phyloP scores from a whole-genome alignment of 2,113 vertebrate species.

The Amphilophus citrinellus region DNA sequence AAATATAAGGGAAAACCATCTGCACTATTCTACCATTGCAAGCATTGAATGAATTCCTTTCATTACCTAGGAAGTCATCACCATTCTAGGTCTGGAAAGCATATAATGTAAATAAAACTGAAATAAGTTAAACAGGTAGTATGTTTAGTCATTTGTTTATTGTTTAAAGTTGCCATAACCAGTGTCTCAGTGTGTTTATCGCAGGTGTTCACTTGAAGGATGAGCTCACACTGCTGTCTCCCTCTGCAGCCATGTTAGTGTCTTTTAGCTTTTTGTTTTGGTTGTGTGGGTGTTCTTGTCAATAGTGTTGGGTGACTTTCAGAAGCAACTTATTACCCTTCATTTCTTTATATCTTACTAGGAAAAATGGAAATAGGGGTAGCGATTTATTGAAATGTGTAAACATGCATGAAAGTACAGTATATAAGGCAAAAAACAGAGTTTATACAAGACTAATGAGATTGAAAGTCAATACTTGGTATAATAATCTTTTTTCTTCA shows the following conservation, averaged over 20 bases:
- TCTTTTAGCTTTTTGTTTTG: not conserved
- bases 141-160: not conserved
- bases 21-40: not conserved
- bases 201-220: not conserved
- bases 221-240: not conserved
- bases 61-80: not conserved
- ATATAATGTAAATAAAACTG: slow-evolving; percentile 25
- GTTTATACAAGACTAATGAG: too few species aligned
- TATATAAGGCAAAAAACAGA: too few species aligned
- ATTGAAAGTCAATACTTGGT: too few species aligned
- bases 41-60: not conserved
- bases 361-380: too few species aligned
- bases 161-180: not conserved
- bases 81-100: slow-evolving; percentile 5
- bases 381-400: too few species aligned
- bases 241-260: not conserved
- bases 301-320: not conserved
- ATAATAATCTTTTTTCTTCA: too few species aligned
- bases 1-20: not conserved
- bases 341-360: too few species aligned
- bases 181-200: not conserved
- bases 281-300: not conserved
- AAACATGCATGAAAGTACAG: too few species aligned
- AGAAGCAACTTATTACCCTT: not conserved
- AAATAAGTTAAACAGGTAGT: not conserved